Base-by-base conservation (phyloP, 2,888 invertebrate species). In the Drosophila koepferae region DNA sequence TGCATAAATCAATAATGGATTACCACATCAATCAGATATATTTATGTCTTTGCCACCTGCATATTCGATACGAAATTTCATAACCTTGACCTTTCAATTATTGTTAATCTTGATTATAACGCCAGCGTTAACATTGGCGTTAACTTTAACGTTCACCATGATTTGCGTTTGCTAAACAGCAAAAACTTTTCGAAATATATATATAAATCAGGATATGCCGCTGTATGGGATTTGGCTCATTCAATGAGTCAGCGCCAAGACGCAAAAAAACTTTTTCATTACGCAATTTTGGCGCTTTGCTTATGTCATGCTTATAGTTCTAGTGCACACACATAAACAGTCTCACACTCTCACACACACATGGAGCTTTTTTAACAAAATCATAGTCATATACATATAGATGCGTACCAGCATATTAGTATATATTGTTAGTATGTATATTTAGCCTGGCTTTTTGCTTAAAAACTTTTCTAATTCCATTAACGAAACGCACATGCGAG, bases 381-480 rank as follows among this genome's bases (percentile, higher is more conserved):
- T 80, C 80, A 81, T 79, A 78, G 75, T 40, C 41, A 55, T 28
- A 54, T n/a, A 18, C 28, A 44, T 10, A 31, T 10, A 31, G 20
- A 5, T 36, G n/a, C 38, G 38, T 44, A 55, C 48, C 10, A 41
- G 34, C 36, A 44, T 58, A 49, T 61, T 51, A 43, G 49, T 41
- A 46, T 63, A 63, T 38, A 53, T 46, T 55, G 58, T 62, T 44
- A 43, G 68, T 43, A 41, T 62, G 55, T 82, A 79, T 82, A 82
- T 87, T 68, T 70, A 55, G 79, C 65, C 71, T 62, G 71, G 66
- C 66, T 74, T 85, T 86, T 88, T 87, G 86, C 80, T 75, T 79
- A 80, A 86, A 91, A 91, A 91, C 81, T 91, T 91, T 91, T 91
- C 90, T 91, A 91, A 91, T 91, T 91, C 90, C 91, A 92, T 91